phyloP scores from a whole-genome alignment of 2,113 vertebrate species.

The Eurypyga helias region DNA sequence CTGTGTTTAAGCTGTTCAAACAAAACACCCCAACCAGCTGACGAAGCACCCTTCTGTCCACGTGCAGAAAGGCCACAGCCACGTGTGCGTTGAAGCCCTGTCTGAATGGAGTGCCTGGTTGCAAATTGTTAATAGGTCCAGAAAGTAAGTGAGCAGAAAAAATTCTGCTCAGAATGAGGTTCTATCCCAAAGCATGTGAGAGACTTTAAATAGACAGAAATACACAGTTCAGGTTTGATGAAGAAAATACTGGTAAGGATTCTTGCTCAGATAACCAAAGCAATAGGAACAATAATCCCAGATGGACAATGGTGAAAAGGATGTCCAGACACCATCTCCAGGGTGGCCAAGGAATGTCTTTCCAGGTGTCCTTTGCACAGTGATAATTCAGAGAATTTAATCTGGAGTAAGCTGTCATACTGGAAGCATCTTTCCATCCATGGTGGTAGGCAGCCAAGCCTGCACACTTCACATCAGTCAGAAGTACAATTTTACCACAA shows the following conservation, averaged over 20 bases:
- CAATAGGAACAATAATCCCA: neutral
- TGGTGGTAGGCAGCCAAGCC: neutral
- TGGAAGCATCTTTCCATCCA: neutral
- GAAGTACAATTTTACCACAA: neutral
- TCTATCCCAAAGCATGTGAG: neutral
- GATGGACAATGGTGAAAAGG: neutral
- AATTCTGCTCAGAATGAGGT: neutral
- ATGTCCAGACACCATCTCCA: neutral
- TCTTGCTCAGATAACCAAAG: neutral
- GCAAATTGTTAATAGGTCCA: no score
- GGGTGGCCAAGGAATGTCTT: neutral
- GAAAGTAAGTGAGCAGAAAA: fast-evolving
- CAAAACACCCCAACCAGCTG: neutral
- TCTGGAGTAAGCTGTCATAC: neutral
- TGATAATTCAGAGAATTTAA: neutral
- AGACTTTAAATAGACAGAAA: neutral
- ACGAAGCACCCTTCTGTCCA: neutral
- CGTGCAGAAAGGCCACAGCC: neutral
- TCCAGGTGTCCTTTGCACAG: neutral
- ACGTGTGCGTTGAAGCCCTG: fast-evolving
- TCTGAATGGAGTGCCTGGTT: fast-evolving
- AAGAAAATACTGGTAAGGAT: neutral
- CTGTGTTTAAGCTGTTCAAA: neutral
- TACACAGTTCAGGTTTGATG: neutral
- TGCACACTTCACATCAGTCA: neutral